Evolutionary conservation across 2,797 vertebrate genomes (phyloP).

Genomic region (Galago senegalensis): DNA sequence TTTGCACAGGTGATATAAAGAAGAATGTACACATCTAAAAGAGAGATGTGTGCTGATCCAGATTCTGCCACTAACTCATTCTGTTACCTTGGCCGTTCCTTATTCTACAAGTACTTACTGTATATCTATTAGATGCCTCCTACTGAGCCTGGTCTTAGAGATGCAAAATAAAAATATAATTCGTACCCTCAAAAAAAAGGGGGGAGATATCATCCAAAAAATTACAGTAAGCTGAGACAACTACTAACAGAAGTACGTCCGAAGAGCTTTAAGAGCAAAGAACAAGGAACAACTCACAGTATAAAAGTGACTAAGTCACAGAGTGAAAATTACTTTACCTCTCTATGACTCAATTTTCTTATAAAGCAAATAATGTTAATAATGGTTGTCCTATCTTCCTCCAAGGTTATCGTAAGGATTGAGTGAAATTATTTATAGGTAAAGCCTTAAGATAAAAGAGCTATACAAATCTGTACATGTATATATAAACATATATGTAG

Average conservation of each 20-base stretch:
- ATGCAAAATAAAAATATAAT: not conserved
- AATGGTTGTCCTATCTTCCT: not conserved
- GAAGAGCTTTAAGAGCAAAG: not conserved
- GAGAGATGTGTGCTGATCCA: not conserved
- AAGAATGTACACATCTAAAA: not conserved
- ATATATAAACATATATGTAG: not conserved
- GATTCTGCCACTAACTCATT: not conserved
- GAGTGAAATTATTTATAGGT: not conserved
- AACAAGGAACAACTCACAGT: not conserved
- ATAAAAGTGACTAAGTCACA: not conserved
- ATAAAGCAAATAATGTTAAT: not conserved
- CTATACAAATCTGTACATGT: not conserved
- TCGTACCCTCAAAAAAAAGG: not conserved
- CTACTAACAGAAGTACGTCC: not conserved
- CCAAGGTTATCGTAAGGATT: not conserved
- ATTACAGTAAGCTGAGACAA: not conserved
- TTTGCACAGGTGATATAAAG: not conserved
- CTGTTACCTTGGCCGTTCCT: not conserved
- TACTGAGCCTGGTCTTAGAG: not conserved
- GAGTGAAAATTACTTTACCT: not conserved
- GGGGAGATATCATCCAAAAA: not conserved
- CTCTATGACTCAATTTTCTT: not conserved
- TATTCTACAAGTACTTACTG: not conserved
- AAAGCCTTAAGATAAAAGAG: conserved; percentile 24
- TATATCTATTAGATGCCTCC: not conserved